These are phyloP conservation scores for Chrysopa pallens DNA, from an alignment of 1,140 invertebrate genomes.

Conservation along the genomic window DNA sequence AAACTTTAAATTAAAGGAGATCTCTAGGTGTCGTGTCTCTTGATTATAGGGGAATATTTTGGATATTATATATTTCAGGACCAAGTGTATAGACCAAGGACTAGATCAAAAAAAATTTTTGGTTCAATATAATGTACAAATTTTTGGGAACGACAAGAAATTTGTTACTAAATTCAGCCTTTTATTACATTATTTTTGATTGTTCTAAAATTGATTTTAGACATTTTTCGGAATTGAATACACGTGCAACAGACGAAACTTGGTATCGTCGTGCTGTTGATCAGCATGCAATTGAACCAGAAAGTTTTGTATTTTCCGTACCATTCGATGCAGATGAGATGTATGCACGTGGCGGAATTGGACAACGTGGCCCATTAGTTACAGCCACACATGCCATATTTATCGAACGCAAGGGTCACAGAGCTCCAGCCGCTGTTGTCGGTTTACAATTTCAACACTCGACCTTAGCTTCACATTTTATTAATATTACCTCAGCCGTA, in stretches of 20 bases:
- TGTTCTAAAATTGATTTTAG: too few species aligned
- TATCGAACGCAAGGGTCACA: slow-evolving; percentile 61
- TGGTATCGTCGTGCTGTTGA: slow-evolving; percentile 90
- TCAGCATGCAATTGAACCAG: slow-evolving; percentile 65
- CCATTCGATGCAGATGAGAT: slow-evolving; percentile 58
- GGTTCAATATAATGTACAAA: too few species aligned
- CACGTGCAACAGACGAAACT: slow-evolving; percentile 67
- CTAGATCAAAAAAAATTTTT: too few species aligned
- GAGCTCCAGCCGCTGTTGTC: slow-evolving; percentile 77
- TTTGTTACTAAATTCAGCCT: too few species aligned
- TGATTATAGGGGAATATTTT: too few species aligned
- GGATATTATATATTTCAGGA: too few species aligned
- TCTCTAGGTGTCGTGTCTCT: too few species aligned
- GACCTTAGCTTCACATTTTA: slow-evolving; percentile 60
- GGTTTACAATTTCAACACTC: slow-evolving; percentile 72
- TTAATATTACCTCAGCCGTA: slow-evolving; percentile 72
- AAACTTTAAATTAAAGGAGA: too few species aligned
- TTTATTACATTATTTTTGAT: too few species aligned
- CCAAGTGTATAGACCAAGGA: too few species aligned
- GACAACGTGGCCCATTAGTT: slow-evolving; percentile 45
- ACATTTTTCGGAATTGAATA: slow-evolving; percentile 64
- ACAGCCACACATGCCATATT: slow-evolving; percentile 83
- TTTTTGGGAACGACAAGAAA: too few species aligned
- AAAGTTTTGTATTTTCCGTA: slow-evolving; percentile 84
- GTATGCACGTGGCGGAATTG: slow-evolving; percentile 5